phyloP scores from a whole-genome alignment of 2,113 vertebrate genomes.

The Hyperoodon ampullatus region DNA sequence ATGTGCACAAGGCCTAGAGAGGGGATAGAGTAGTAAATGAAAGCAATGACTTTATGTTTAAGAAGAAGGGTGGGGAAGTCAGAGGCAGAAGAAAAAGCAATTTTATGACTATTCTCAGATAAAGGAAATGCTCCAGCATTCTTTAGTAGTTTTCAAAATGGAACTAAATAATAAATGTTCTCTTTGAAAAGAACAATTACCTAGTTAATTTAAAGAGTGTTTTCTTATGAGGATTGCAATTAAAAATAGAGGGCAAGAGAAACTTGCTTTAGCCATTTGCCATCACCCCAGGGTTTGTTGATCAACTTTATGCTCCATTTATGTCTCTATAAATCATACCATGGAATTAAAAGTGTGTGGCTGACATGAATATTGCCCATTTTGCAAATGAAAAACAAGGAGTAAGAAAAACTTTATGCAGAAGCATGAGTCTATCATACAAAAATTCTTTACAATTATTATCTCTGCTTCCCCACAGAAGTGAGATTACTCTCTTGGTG shows the following conservation, averaged over 20 bases:
- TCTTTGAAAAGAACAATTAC: slow-evolving; percentile 75
- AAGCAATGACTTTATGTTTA: not conserved
- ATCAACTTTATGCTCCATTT: slow-evolving; percentile 83
- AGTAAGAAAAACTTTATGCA: slow-evolving; percentile 79
- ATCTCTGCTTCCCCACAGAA: slow-evolving; percentile 82
- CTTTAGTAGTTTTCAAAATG: slow-evolving; percentile 62
- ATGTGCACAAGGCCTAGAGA: not conserved
- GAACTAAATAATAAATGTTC: slow-evolving; percentile 67
- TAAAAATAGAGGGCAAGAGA: slow-evolving; percentile 72
- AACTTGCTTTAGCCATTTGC: slow-evolving; percentile 73
- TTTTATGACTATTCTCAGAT: slow-evolving; percentile 72
- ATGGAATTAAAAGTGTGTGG: slow-evolving; percentile 78
- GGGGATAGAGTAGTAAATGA: not conserved
- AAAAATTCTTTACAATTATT: slow-evolving; percentile 82
- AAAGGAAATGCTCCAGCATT: slow-evolving; percentile 69
- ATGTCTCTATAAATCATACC: slow-evolving; percentile 78
- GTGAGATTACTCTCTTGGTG: slow-evolving; percentile 83
- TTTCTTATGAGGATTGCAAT: slow-evolving; percentile 71
- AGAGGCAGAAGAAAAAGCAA: slow-evolving; percentile 37
- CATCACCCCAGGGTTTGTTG: slow-evolving; percentile 77
- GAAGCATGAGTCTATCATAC: slow-evolving; percentile 73
- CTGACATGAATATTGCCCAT: slow-evolving; percentile 79
- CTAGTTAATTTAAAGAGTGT: slow-evolving; percentile 71
- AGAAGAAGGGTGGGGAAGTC: not conserved
- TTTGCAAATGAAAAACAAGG: slow-evolving; percentile 79